These are phyloP conservation scores for Drosophila ironensis DNA, from an alignment of 1,140 invertebrate genomes.

Conservation along the genomic window DNA sequence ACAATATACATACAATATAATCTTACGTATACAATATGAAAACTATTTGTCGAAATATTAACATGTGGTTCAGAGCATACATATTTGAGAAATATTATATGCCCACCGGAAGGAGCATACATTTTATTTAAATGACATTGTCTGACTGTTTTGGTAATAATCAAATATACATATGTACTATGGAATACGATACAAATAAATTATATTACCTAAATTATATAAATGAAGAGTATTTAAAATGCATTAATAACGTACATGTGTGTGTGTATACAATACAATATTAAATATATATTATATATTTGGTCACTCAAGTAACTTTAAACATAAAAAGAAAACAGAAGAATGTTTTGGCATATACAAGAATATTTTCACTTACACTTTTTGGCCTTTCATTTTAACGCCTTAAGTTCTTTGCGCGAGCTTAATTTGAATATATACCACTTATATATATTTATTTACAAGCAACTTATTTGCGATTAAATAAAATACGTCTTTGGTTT, in stretches of 20 bases:
- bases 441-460: conserved; percentile 34
- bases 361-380: conserved; percentile 46
- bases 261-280: conserved; percentile 53
- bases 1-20: conserved; percentile 35
- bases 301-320: conserved; percentile 61
- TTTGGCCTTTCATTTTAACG: conserved; percentile 39
- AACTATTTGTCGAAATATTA: conserved; percentile 54
- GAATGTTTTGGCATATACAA: conserved; percentile 32
- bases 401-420: conserved; percentile 42
- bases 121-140: conserved; percentile 67
- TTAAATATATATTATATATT: conserved; percentile 34
- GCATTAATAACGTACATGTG: conserved; percentile 59
- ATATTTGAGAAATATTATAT: conserved; percentile 76
- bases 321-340: too few relatives aligned
- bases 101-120: conserved; percentile 32
- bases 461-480: conserved; percentile 59
- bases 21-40: conserved; percentile 41
- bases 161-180: conserved; percentile 58
- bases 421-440: conserved; percentile 46
- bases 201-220: conserved; percentile 55
- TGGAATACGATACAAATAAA: conserved; percentile 24
- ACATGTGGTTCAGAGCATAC: conserved; percentile 73
- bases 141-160: conserved; percentile 68
- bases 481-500: conserved; percentile 71
- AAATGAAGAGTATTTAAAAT: conserved; percentile 51